These are phyloP conservation scores for Peromyscus aztecus DNA, from an alignment of 2,797 vertebrate species.

Conservation along the genomic window DNA sequence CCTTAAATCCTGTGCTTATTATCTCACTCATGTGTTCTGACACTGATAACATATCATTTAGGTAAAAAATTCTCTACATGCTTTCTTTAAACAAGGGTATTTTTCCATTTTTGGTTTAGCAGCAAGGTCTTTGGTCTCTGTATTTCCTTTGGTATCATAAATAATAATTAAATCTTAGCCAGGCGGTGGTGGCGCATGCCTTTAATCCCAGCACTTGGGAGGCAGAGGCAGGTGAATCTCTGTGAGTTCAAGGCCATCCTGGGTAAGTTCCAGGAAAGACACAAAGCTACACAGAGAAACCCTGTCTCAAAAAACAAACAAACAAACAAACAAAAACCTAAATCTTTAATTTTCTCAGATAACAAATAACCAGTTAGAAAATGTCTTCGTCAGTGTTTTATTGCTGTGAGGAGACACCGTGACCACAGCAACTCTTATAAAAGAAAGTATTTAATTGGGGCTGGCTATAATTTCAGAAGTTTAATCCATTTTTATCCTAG, in stretches of 20 bases:
- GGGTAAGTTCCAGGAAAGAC: too few species aligned
- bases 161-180: not conserved
- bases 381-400: too few species aligned
- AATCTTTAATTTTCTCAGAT: conserved; percentile 40
- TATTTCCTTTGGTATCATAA: conserved; percentile 36
- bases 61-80: not conserved
- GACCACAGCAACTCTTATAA: not conserved
- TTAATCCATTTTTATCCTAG: not conserved
- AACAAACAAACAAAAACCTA: not conserved
- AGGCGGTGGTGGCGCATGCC: too few species aligned
- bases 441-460: not conserved
- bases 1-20: not conserved
- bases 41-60: not conserved
- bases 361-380: not conserved
- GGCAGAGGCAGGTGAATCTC: too few species aligned
- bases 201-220: too few species aligned
- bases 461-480: not conserved
- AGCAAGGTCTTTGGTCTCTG: not conserved
- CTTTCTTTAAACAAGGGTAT: not conserved
- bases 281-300: too few species aligned
- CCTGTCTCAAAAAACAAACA: too few species aligned
- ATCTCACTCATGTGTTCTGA: not conserved
- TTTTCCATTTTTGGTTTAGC: not conserved
- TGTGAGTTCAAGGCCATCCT: too few species aligned
- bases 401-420: not conserved